Base-by-base conservation (phyloP, 64 coral and sea anemone species). In the Actinia equina region DNA sequence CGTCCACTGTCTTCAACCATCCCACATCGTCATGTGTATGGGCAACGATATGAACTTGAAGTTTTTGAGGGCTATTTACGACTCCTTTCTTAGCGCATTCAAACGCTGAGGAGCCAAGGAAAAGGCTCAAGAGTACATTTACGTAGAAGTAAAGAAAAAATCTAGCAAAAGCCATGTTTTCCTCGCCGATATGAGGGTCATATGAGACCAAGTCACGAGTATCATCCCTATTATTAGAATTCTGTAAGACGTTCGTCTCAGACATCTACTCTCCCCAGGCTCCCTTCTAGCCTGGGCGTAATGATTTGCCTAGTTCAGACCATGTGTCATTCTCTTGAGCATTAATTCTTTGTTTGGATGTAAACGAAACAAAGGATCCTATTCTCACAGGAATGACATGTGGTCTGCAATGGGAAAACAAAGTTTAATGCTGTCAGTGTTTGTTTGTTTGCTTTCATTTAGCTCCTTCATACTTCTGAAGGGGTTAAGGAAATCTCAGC, bases 1-100 rank as follows among this genome's bases (percentile, higher is more conserved):
- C 77, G 44, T 91, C 90, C 0, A 91, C 85, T n/a, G 90, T 91
- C 51, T 91, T 91, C 77, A 91, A 51, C 90, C 90, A 91, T 44
- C 90, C 90, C 0, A 87, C 84, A 57, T 91, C 90, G 41, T 91
- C 90, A 7, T 91, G 90, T 9, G 90, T 91, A 46, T 91, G 90
- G 0, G 90, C 56, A 10, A 91, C 90, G 61, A 91, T 77, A 26
- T 91, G 90, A 18, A 91, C 85, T 23, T 91, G 84, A 4, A 91
- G 77, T 82, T 91, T 91, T 22, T 87, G 70, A 22, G 52, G n/a
- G 51, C 43, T 15, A 3, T 2, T n/a, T 18, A 4, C 44, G 51
- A 67, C 43, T 17, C 44, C 85, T 22, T 92, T 52, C 18, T 52
- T 17, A 7, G 57, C 44, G 58, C 84, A 71, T 46, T 82, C 74